phyloP scores from a whole-genome alignment of 2,797 vertebrate genomes.

The Salarias fasciatus region DNA sequence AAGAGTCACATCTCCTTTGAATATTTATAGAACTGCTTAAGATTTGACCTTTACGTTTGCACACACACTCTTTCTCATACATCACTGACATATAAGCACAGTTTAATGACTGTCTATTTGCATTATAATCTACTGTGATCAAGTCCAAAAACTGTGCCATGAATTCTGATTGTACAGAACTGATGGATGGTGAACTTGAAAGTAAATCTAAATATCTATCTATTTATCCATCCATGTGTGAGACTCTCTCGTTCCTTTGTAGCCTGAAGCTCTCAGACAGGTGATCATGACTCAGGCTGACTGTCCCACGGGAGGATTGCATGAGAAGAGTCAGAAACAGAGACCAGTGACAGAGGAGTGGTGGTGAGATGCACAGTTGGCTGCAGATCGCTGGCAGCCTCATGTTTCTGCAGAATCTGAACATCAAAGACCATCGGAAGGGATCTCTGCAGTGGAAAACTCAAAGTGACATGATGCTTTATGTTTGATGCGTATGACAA shows the following conservation, averaged over 20 bases:
- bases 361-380: conserved; percentile 54
- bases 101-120: neutral
- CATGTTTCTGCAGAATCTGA: conserved; percentile 57
- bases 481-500: conserved; percentile 12
- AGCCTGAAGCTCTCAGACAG: conserved; percentile 50
- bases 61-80: neutral
- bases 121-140: too few species aligned
- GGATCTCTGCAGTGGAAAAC: conserved; percentile 35
- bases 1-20: conserved; percentile 59
- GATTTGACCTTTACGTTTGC: conserved; percentile 66
- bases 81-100: too few species aligned
- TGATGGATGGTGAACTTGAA: too few species aligned
- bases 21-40: conserved; percentile 73
- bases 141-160: too few species aligned
- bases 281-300: conserved; percentile 44
- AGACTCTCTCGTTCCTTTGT: conserved; percentile 30
- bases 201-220: neutral
- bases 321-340: conserved; percentile 37
- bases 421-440: conserved; percentile 55
- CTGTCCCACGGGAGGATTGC: conserved; percentile 37
- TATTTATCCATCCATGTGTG: neutral
- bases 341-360: conserved; percentile 32
- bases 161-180: too few species aligned
- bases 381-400: conserved; percentile 53
- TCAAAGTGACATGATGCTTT: conserved; percentile 29